Conservation (phyloP, 2,113 vertebrate genomes). For the Dipodomys spectabilis region DNA sequence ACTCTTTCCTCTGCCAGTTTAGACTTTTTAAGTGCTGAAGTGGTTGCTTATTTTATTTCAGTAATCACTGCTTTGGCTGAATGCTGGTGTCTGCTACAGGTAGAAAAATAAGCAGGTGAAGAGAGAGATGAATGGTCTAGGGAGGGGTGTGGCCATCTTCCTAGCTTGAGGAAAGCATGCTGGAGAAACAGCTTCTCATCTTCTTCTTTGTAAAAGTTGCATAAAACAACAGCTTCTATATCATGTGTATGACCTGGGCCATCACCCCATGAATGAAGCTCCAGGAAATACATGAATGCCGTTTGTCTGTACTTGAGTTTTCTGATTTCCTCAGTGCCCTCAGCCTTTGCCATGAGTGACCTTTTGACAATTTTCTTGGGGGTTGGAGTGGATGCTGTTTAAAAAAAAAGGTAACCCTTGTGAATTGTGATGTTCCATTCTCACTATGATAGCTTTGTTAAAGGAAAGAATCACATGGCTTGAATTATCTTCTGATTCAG, state of each 20-base stretch:
- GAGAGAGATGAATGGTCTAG: neutral
- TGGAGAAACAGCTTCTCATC: neutral
- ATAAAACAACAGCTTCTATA: too few relatives aligned
- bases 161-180: neutral
- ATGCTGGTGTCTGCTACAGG: neutral
- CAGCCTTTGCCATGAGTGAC: slow-evolving; percentile 53
- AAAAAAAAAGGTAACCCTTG: slow-evolving; percentile 74
- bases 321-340: slow-evolving; percentile 61
- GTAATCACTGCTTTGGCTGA: neutral
- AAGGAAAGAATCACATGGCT: slow-evolving; percentile 40
- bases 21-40: neutral
- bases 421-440: slow-evolving; percentile 73
- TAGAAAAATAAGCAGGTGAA: slow-evolving; percentile 52
- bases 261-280: slow-evolving; percentile 32
- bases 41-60: slow-evolving; percentile 45
- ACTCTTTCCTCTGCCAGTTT: neutral
- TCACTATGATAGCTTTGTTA: slow-evolving; percentile 30
- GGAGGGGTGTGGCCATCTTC: neutral
- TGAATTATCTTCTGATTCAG: neutral
- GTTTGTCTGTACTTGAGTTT: slow-evolving; percentile 22
- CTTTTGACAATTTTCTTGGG: slow-evolving; percentile 73
- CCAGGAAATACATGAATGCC: slow-evolving; percentile 41
- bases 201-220: neutral
- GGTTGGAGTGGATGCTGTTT: slow-evolving; percentile 53
- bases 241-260: neutral